These are phyloP conservation scores for Pionites leucogaster DNA, from an alignment of 2,113 vertebrate genomes.

Conservation along the genomic window DNA sequence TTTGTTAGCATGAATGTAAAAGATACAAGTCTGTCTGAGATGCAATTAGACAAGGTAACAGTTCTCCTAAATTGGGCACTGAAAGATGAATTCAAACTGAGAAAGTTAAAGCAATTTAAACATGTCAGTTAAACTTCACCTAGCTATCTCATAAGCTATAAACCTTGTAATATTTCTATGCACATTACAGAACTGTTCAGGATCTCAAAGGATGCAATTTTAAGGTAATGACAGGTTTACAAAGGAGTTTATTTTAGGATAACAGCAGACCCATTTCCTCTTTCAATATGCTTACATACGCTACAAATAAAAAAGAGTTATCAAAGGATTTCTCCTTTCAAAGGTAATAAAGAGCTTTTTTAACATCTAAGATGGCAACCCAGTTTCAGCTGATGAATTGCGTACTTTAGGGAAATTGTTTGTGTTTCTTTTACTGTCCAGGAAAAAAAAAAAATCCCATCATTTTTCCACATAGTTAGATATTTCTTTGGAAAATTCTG, in stretches of 20 bases:
- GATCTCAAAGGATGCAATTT: slow-evolving; percentile 2
- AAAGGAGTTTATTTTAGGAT: slow-evolving; percentile 21
- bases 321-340: not conserved
- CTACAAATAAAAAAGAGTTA: not conserved
- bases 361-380: not conserved
- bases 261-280: not conserved
- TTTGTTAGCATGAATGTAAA: not conserved
- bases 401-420: not conserved
- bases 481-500: not conserved
- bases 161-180: not conserved
- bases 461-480: not conserved
- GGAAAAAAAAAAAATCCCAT: not conserved
- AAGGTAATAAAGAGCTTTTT: not conserved
- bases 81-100: not conserved
- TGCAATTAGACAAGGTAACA: not conserved
- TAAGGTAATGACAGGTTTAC: slow-evolving; percentile 38
- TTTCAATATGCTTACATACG: not conserved
- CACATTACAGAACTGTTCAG: not conserved
- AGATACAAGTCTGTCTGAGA: not conserved
- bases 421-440: not conserved
- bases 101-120: not conserved
- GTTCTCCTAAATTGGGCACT: not conserved
- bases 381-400: not conserved
- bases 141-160: not conserved
- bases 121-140: not conserved